A percentile compares a stretch with the other conserved stretches of the same genome.
phyloP scores from a whole-genome alignment of 2,888 invertebrate genomes.

The Megastigmus dorsalis region DNA sequence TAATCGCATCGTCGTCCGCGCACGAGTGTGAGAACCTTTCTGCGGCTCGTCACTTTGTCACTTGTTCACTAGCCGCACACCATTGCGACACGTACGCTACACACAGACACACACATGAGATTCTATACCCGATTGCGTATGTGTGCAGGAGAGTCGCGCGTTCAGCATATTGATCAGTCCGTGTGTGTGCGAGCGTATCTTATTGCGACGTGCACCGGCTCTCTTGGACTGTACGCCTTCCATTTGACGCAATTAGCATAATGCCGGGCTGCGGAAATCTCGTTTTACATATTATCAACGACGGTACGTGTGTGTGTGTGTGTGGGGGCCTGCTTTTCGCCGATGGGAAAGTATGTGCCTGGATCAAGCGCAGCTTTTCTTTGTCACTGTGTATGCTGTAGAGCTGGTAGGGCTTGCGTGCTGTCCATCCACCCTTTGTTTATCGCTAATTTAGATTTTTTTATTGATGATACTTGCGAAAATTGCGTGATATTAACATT shows the following conservation, averaged over 20 bases:
- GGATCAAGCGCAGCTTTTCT: no score
- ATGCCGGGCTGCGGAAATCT: constrained; percentile 33
- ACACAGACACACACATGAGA: no score
- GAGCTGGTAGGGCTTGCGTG: background rate
- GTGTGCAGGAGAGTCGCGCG: no score
- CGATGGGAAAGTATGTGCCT: constrained; percentile 6
- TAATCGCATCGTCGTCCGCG: no score
- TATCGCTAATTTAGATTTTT: background rate
- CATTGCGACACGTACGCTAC: no score
- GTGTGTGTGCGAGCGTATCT: background rate
- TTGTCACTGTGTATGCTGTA: background rate
- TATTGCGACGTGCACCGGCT: background rate
- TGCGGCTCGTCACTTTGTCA: constrained; percentile 45
- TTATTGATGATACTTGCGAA: no score
- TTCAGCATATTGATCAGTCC: constrained; percentile 30
- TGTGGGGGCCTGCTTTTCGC: background rate
- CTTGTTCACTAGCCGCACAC: no score
- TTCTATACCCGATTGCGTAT: no score
- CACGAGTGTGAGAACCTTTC: constrained; percentile 49
- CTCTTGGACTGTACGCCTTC: no score
- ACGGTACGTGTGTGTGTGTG: background rate
- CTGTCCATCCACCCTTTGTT: background rate
- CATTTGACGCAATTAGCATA: constrained; percentile 37
- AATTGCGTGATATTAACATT: no score
- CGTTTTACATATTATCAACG: constrained; percentile 6